Evolutionary conservation across 2,113 vertebrate species (phyloP), one percentile per base, ranked within the genome.

Genomic region (Ciconia maguari): DNA sequence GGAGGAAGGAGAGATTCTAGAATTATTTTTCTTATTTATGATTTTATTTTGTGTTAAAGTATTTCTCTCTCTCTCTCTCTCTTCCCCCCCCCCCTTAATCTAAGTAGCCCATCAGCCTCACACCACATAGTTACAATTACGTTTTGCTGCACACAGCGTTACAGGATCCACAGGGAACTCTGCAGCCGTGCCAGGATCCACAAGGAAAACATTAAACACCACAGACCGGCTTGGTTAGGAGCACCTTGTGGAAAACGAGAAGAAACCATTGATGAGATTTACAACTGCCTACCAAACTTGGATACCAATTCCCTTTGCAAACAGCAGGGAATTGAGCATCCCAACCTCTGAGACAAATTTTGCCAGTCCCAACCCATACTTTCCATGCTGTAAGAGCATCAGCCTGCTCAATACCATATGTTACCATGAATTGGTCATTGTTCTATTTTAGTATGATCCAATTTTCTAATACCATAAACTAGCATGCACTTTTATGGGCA

Each of bases 241-340:
- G 66, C 75, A 95, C 87, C 89, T 95, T 83, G 64, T 94, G 89
- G 94, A 96, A 97, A 97, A 94, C 11, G 7, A 89, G 93, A 72
- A 85, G 83, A 91, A 90, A 71, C 51, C 71, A 81, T 20, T 91
- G 81, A 91, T 83, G 91, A 91, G 87, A 95, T 97, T 95, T 96
- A 94, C 93, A 93, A 94, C 87, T 83, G 78, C 32, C 71, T 91
- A 90, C 81, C 75, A 78, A 85, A 95, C 21, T 48, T 93, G 93
- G 58, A 97, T 30, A 86, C 70, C 51, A 58, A 70, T n/a, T 94
- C 58, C 46, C 68, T 77, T 88, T 80, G 51, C 78, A 95, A 95
- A 90, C 68, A 88, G 84, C 62, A 86, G 46, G 70, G 58, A 95
- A 95, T 5, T 77, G 82, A 95, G 44, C 78, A 96, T 88, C 90